A percentile compares a stretch with the other conserved stretches of the same genome.
phyloP scores from a whole-genome alignment of 2,113 vertebrate species.

The Chaetodon auriga region DNA sequence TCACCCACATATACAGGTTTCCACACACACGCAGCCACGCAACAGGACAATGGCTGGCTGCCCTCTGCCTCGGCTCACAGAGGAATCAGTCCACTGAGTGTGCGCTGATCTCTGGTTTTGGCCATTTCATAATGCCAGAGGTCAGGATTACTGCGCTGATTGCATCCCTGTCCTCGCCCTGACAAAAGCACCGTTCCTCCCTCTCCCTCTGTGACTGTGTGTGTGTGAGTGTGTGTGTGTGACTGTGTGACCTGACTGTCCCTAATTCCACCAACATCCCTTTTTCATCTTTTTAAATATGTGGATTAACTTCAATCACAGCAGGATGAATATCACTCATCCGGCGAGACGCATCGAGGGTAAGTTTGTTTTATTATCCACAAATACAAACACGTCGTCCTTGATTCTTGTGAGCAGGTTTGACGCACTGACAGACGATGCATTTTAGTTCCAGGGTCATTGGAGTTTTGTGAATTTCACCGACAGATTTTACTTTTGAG shows the following conservation, averaged over 20 bases:
- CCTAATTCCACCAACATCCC: slow-evolving; percentile 34
- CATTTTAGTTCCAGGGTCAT: not conserved
- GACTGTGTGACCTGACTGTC: slow-evolving; percentile 19
- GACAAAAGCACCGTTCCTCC: not conserved
- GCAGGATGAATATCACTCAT: not conserved
- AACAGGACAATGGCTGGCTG: slow-evolving; percentile 1
- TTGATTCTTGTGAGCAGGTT: not conserved
- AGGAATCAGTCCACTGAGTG: not conserved
- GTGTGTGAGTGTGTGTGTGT: not conserved
- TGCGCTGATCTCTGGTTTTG: slow-evolving; percentile 18
- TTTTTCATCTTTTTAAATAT: slow-evolving; percentile 24
- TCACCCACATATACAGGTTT: not conserved
- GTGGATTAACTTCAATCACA: slow-evolving; percentile 35
- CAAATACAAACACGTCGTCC: not conserved
- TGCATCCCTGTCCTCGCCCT: slow-evolving; percentile 19
- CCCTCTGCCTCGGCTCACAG: not conserved
- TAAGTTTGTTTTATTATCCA: not conserved
- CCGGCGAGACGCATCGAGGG: not conserved
- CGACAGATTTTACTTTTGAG: not conserved
- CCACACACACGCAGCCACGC: not conserved
- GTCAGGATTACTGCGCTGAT: slow-evolving; percentile 49
- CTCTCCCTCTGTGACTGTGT: not conserved
- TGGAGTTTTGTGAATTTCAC: not conserved
- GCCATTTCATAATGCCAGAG: slow-evolving; percentile 52
- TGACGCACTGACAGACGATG: not conserved